Evolutionary conservation across 2,113 vertebrate genomes (phyloP).

Genomic region (Nerophis ophidion): DNA sequence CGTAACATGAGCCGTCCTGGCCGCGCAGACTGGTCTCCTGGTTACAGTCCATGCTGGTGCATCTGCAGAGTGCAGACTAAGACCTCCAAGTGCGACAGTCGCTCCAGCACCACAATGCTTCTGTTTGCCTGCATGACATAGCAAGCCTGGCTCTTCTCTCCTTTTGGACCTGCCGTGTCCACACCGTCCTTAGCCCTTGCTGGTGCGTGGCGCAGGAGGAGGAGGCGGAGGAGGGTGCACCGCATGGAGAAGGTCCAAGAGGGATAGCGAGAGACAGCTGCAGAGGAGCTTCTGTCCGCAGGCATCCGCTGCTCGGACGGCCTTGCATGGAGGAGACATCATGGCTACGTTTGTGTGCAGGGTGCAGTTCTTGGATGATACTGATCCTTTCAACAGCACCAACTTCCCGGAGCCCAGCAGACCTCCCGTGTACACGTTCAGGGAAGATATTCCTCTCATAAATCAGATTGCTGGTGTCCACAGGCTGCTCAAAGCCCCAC

Average conservation of each 20-base stretch:
- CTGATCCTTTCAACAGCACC: conserved; percentile 96
- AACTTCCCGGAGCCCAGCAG: conserved; percentile 94
- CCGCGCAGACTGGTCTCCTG: conserved; percentile 29
- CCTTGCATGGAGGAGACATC: conserved; percentile 79
- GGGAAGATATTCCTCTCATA: conserved; percentile 86
- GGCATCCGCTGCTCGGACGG: conserved; percentile 42
- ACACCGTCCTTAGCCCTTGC: conserved; percentile 26
- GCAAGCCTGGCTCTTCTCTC: conserved; percentile 31
- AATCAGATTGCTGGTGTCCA: conserved; percentile 91
- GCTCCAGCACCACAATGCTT: conserved; percentile 61
- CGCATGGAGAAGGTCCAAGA: conserved; percentile 10
- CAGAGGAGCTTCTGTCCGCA: conserved; percentile 38
- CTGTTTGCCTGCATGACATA: not conserved
- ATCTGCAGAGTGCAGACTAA: conserved; percentile 52
- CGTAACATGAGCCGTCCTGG: conserved; percentile 31
- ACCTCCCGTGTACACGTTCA: conserved; percentile 89
- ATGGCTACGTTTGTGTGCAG: conserved; percentile 90
- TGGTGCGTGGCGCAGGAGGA: not conserved
- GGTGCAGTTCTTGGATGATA: conserved; percentile 96
- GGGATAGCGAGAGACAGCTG: not conserved
- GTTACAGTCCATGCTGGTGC: conserved; percentile 42
- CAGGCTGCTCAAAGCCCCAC: conserved; percentile 86
- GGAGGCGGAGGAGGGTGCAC: not conserved
- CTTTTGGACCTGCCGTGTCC: conserved; percentile 13
- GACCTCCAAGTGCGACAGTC: conserved; percentile 59